Evolutionary conservation across 1,140 invertebrate genomes (phyloP), one percentile per base, ranked within the genome.

Genomic region (Zophobas atratus): DNA sequence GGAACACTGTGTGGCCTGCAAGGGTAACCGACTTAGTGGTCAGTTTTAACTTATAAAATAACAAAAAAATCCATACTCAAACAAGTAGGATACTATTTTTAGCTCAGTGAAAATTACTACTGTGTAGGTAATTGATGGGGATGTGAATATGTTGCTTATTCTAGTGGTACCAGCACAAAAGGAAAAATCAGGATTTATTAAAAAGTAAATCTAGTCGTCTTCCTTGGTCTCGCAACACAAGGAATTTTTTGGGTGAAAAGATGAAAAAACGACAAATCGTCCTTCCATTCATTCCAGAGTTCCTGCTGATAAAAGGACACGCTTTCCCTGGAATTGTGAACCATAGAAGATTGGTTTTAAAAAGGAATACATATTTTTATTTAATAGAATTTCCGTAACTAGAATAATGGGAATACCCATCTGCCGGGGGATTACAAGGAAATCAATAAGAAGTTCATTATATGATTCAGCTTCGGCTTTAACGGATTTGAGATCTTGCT

Each of bases 391-490:
- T 56, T 70, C 41, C 57, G 77, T 55, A 79, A 75, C 78, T 79
- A 76, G 74, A 72, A 79, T 76, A 79, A 79, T 79, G 74, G 53
- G 71, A 76, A 79, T 76, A 79, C 67, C 55, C 73, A 79, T 79
- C 78, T 76, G 74, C 63, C 51, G 36, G 57, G 46, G 71, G 77
- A 78, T 78, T 80, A 81, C 81, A 80, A 76, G 72, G 79, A 79
- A 81, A 81, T 81, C 81, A 81, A 81, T 81, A 81, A 79, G 74
- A 75, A 79, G 75, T 81, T 81, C 79, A 81, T 81, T 81, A 81
- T 80, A 79, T 80, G 79, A 80, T 81, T 74, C 56, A 76, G 79
- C 75, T 79, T 80, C 73, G 71, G 78, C 75, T 76, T 78, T 78
- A 78, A 74, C 81, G 75, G 81, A 81, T 81, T 81, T 78, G 77